Evolutionary conservation across 2,113 vertebrate species (phyloP), one percentile per base, ranked within the genome.

Genomic region (Stomatorhinus ivindoensis): DNA sequence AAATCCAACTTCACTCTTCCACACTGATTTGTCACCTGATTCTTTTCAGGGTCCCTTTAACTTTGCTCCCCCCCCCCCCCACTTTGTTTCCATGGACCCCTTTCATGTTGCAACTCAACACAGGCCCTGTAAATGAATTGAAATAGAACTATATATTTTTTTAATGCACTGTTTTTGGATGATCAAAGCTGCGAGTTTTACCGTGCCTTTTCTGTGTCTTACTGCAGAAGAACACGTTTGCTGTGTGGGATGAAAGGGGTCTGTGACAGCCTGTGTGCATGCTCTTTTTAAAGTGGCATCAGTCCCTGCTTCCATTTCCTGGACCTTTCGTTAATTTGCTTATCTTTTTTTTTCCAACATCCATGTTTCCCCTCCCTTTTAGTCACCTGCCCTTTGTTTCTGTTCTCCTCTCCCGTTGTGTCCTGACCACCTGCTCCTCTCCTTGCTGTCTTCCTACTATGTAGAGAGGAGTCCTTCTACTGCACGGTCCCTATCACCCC

Each of bases 401-500:
- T 90, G 61, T 92, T 92, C 89, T 93, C 88, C 93, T 93, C 91
- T 93, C 91, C 73, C 53, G 4, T 91, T 88, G 88, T 88, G 89
- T 53, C 91, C 85, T 88, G 91, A 88, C 61, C 86, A 21, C 82
- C 87, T 90, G 65, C 90, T 86, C 80, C 93, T 95, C 91, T 90
- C 92, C 91, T 94, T 92, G 2, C 91, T 93, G 82, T 76, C 87
- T 83, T 92, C 92, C 94, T 93, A 92, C 92, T 93, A 94, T 95
- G 93, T 95, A 96, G 96, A 97, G 96, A 97, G 94, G 96, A 96
- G 94, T 96, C 96, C 95, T 97, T 97, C 96, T 97, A 95, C 96
- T 97, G 96, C 96, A 97, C 95, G 93, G 94, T 97, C 95, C 96
- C 96, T 95, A 97, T 97, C 95, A 98, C 97, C 96, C 97, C 97